These are phyloP conservation scores for Pluvialis apricaria DNA, from an alignment of 2,113 vertebrate species.

Conservation along the genomic window DNA sequence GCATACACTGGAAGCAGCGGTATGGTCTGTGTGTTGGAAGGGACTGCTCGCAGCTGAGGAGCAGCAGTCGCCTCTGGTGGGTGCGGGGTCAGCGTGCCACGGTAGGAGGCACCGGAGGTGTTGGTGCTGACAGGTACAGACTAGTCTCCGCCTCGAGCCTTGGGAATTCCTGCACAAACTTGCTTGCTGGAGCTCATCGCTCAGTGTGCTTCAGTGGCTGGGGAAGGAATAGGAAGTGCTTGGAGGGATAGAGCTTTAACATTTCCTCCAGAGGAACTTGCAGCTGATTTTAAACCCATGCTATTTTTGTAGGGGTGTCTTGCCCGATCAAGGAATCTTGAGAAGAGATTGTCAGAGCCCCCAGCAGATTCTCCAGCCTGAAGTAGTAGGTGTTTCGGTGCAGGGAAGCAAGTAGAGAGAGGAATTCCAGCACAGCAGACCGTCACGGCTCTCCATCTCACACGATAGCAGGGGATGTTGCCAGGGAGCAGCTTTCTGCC, in stretches of 20 bases:
- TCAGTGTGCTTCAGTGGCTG: background rate
- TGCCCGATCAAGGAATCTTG: background rate
- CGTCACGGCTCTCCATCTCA: accelerated
- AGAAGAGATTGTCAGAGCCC: background rate
- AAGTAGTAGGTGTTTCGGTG: background rate
- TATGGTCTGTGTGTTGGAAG: background rate
- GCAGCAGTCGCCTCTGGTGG: background rate
- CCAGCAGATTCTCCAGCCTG: background rate
- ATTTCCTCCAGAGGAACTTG: background rate
- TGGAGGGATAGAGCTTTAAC: background rate
- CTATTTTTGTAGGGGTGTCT: background rate
- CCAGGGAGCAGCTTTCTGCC: background rate
- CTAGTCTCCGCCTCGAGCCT: background rate
- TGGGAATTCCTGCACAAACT: background rate
- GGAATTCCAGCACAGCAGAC: background rate
- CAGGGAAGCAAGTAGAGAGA: background rate
- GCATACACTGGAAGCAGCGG: accelerated
- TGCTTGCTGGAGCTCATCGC: background rate
- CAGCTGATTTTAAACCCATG: background rate
- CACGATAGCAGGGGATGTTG: accelerated
- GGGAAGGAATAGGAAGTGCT: background rate
- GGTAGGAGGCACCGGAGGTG: background rate
- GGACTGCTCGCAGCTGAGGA: background rate
- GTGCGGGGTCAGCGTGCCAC: background rate
- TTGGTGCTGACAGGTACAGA: background rate